A percentile compares a stretch with the other conserved stretches of the same genome.
phyloP scores from a whole-genome alignment of 1,140 invertebrate species.

The Papilio aristodemus region DNA sequence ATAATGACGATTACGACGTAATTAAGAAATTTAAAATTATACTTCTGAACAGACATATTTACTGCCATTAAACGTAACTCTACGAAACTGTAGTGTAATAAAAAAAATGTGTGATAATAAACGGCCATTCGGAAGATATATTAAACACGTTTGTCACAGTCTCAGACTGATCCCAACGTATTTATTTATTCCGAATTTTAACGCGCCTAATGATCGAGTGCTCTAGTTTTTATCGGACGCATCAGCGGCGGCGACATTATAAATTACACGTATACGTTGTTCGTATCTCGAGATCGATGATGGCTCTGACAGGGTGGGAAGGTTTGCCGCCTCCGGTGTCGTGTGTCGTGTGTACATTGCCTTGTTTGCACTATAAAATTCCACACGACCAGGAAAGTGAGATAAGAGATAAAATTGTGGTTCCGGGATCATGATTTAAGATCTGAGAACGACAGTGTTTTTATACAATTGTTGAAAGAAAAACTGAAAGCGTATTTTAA shows the following conservation, averaged over 20 bases:
- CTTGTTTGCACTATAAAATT: constrained; percentile 50
- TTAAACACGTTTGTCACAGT: constrained; percentile 17
- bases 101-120: constrained; percentile 5
- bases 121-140: constrained; percentile 11
- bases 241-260: constrained; percentile 49
- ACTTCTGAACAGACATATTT: no score
- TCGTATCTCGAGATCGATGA: constrained; percentile 47
- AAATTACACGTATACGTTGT: constrained; percentile 47
- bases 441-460: constrained; percentile 21
- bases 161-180: neutral
- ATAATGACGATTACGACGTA: neutral
- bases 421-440: constrained; percentile 29
- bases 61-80: neutral
- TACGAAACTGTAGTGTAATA: neutral
- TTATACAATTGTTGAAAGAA: neutral
- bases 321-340: constrained; percentile 21
- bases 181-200: constrained; percentile 35
- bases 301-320: constrained; percentile 53
- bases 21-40: neutral
- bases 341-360: constrained; percentile 39
- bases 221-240: constrained; percentile 48
- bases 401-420: constrained; percentile 23
- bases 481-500: neutral
- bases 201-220: constrained; percentile 44
- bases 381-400: constrained; percentile 22